Percentiles rank a stretch among this genome's conserved stretches.
Evolutionary conservation across 2,113 vertebrate genomes (phyloP).

Genomic region (Python bivittatus): DNA sequence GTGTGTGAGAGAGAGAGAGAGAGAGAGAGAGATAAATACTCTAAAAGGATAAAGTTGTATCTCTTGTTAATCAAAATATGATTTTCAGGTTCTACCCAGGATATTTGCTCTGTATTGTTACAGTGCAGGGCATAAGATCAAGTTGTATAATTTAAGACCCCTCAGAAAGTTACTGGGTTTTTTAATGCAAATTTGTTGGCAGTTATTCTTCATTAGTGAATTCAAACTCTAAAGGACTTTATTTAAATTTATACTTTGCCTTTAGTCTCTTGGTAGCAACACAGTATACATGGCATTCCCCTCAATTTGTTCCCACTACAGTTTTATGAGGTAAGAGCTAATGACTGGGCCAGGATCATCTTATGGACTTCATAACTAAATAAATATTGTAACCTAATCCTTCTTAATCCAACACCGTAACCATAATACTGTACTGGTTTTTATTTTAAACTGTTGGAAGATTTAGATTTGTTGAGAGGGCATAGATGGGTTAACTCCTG

Average conservation of each 20-base stretch:
- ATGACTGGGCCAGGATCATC: neutral
- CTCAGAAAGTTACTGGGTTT: neutral
- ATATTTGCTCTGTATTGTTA: fast-evolving
- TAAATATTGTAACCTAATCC: neutral
- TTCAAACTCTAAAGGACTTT: neutral
- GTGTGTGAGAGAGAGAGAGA: neutral
- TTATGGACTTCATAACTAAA: neutral
- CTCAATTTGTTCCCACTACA: neutral
- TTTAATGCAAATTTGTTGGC: neutral
- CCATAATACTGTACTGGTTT: neutral
- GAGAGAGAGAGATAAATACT: neutral
- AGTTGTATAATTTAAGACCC: neutral
- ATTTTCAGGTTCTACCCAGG: neutral
- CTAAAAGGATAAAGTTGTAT: conserved; percentile 47
- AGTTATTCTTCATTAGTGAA: neutral
- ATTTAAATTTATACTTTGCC: neutral
- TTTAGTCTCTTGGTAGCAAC: neutral
- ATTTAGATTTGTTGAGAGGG: neutral
- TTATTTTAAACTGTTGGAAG: neutral
- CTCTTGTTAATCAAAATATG: conserved; percentile 50
- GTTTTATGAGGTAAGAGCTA: neutral
- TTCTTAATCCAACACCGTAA: neutral
- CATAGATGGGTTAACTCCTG: neutral
- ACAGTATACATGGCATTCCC: neutral
- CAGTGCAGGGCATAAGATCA: fast-evolving